Evolutionary conservation across 1,140 invertebrate species (phyloP).

Genomic region (Rhyacophila brunnea): DNA sequence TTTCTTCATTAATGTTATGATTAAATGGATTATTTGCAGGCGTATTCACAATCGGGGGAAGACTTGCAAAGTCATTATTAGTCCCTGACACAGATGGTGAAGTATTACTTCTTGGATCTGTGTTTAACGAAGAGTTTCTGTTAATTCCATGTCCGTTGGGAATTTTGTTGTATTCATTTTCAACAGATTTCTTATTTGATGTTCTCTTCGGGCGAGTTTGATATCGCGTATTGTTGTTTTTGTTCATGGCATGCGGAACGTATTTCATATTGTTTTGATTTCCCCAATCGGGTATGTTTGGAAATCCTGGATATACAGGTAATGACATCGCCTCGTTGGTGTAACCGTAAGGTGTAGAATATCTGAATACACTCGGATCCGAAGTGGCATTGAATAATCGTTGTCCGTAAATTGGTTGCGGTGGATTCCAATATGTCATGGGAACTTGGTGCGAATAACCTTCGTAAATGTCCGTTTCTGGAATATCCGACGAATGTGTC

Average conservation of each 20-base stretch:
- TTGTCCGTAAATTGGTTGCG: constrained; percentile 8
- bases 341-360: constrained; percentile 22
- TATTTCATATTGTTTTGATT: constrained; percentile 1
- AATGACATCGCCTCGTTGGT: constrained; percentile 21
- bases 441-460: constrained; percentile 2
- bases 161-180: constrained; percentile 15
- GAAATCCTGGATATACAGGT: constrained; percentile 17
- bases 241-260: neutral
- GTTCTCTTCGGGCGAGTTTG: too few species aligned
- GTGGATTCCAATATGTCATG: constrained; percentile 11
- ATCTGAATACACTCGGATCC: constrained; percentile 26
- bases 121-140: neutral
- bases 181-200: neutral
- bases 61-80: constrained; percentile 26
- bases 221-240: neutral
- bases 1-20: constrained; percentile 4
- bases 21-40: constrained; percentile 1
- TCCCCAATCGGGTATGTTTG: constrained; percentile 9
- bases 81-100: constrained; percentile 12
- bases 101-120: neutral
- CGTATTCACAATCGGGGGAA: constrained; percentile 19
- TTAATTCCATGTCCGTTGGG: constrained; percentile 4
- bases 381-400: constrained; percentile 25
- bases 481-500: constrained; percentile 9
- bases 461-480: constrained; percentile 14